phyloP scores from a whole-genome alignment of 2,797 vertebrate genomes.

The Esox lucius region DNA sequence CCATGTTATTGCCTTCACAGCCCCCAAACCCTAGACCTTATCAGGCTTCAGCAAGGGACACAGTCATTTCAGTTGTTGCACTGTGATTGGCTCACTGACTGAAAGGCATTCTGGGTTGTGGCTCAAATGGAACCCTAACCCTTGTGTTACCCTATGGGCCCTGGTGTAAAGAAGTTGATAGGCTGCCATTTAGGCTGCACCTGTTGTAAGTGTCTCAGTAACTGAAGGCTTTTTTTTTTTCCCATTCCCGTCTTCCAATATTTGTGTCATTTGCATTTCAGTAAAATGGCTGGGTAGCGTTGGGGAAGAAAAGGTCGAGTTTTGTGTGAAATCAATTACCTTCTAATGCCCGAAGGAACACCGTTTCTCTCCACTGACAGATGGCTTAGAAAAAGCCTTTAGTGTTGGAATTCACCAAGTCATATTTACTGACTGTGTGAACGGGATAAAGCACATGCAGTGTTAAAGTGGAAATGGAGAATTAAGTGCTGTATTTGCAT shows the following conservation, averaged over 20 bases:
- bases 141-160: no score
- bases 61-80: slow-evolving; percentile 11
- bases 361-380: slow-evolving; percentile 34
- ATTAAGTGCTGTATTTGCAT: no score
- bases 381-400: slow-evolving; percentile 37
- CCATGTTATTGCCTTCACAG: slow-evolving; percentile 1
- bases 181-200: slow-evolving; percentile 23
- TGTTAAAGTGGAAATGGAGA: not conserved
- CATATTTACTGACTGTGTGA: slow-evolving; percentile 26
- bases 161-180: not conserved
- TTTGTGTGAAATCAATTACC: slow-evolving; percentile 61
- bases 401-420: slow-evolving; percentile 34
- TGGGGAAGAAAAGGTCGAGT: slow-evolving; percentile 57
- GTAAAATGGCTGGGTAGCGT: slow-evolving; percentile 41
- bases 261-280: slow-evolving; percentile 57
- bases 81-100: slow-evolving; percentile 18
- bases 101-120: no score
- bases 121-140: no score
- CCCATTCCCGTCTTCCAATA: slow-evolving; percentile 23
- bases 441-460: not conserved
- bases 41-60: slow-evolving; percentile 23
- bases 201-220: slow-evolving; percentile 19
- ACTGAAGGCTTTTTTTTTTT: slow-evolving; percentile 35
- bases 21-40: slow-evolving; percentile 4
- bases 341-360: slow-evolving; percentile 38